These are phyloP conservation scores for Melopsittacus undulatus DNA, from an alignment of 2,797 vertebrate species.

Conservation along the genomic window DNA sequence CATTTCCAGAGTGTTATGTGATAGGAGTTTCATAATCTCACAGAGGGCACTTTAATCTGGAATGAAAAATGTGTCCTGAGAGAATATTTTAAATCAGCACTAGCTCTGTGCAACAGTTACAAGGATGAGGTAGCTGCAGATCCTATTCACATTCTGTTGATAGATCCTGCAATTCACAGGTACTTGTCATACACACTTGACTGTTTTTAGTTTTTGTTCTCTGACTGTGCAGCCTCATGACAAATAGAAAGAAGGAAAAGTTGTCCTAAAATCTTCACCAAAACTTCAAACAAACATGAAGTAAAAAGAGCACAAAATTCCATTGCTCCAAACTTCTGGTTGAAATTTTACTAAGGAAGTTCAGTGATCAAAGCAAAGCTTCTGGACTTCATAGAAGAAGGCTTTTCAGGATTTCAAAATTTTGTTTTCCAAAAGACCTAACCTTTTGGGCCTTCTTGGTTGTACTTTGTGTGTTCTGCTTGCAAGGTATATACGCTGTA, in stretches of 20 bases:
- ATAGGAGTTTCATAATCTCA: background rate
- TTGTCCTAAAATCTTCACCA: background rate
- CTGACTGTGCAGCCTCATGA: background rate
- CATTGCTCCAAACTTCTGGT: background rate
- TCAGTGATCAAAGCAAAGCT: background rate
- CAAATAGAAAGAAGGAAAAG: background rate
- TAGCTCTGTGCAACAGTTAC: background rate
- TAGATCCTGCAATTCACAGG: background rate
- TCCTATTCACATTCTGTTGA: background rate
- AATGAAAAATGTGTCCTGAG: background rate
- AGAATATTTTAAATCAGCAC: background rate
- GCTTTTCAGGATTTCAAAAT: background rate
- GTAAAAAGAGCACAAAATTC: background rate
- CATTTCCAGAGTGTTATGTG: background rate
- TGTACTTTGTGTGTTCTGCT: background rate
- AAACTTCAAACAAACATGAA: background rate
- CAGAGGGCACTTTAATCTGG: background rate
- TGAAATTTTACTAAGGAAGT: background rate
- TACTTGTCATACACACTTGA: background rate
- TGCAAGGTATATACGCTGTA: background rate
- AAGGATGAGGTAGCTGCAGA: background rate
- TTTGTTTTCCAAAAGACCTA: background rate
- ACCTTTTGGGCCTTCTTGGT: background rate
- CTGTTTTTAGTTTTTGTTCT: background rate
- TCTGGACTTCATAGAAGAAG: background rate